Conservation (phyloP, 2,113 vertebrate species). For the Romanogobio albipinnatus region DNA sequence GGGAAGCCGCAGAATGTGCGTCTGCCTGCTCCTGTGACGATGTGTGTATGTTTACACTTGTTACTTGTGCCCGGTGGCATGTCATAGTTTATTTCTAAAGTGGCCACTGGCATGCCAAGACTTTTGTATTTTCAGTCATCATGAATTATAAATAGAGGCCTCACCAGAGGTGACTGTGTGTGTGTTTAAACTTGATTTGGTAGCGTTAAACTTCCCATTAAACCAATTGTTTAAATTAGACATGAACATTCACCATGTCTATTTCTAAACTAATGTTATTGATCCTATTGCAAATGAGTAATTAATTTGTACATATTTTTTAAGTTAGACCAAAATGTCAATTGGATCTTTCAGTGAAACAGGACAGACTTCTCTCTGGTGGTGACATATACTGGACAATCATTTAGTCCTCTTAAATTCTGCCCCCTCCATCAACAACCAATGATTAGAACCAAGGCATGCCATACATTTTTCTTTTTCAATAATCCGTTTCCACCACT, state of each 20-base stretch:
- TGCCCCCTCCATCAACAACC: too few relatives aligned
- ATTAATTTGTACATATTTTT: too few relatives aligned
- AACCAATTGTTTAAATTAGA: not conserved
- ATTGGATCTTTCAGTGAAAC: not conserved
- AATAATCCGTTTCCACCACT: too few relatives aligned
- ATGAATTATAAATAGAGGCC: slow-evolving; percentile 3
- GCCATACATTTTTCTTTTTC: too few relatives aligned
- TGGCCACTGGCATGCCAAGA: slow-evolving; percentile 12
- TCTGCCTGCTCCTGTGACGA: slow-evolving; percentile 25
- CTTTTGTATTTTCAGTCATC: not conserved
- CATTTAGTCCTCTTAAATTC: not conserved
- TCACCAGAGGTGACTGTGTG: too few relatives aligned
- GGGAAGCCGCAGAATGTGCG: slow-evolving; percentile 26
- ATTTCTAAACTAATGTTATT: too few relatives aligned
- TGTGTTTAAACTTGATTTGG: not conserved
- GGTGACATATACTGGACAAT: not conserved
- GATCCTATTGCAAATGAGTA: too few relatives aligned
- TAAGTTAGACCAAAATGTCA: not conserved
- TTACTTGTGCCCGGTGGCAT: not conserved
- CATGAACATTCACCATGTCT: too few relatives aligned
- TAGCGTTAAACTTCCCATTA: not conserved
- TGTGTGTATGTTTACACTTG: slow-evolving; percentile 25
- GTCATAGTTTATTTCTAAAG: slow-evolving; percentile 22
- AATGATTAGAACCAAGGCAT: too few relatives aligned
- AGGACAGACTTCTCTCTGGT: not conserved